Evolutionary conservation across 2,888 invertebrate genomes (phyloP), one percentile per base, ranked within the genome.

Genomic region (Anodontia alba): DNA sequence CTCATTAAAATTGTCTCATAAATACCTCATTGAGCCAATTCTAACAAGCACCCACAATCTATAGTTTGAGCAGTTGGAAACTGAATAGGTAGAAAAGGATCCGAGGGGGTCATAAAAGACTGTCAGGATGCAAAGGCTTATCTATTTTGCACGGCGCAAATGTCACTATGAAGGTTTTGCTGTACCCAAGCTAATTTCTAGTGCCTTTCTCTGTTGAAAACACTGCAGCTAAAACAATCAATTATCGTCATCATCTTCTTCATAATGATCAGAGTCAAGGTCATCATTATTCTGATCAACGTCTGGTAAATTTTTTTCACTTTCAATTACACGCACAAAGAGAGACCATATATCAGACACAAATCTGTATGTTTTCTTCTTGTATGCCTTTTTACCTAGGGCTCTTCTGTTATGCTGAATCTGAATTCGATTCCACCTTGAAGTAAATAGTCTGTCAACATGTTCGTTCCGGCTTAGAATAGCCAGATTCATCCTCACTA

Each of bases 391-490:
- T 76, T 76, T 76, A 10, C 76, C 76, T 8, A 69, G 26, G 3
- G 31, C n/a, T 15, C 76, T 31, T 26, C 76, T 26, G 26, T 69
- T 76, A 46, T 76, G 54, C 26, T 76, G 54, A 1, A 38, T 42
- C n/a, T 69, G 68, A 5, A 38, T 1, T 29, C 7, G 7, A 0
- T 26, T 42, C 10, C n/a, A 54, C 23, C 54, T 29, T 5, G 75
- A 75, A 23, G 75, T 75, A 26, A 36, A 75, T 20, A 68, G 75
- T 23, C 75, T 49, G 26, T 68, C 68, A 1, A 68, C 75, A 38
- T 75, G 75, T 51, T 75, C 75, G 31, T 75, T 75, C 75, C 75
- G 51, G 51, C 26, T 68, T 26, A 75, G 36, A 51, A 75, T 54
- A 17, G 75, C 49, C 5, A 75, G 26, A 23, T 75, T 49, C 3